Base-by-base conservation (phyloP, 2,888 invertebrate species). In the Tridacna crocea region DNA sequence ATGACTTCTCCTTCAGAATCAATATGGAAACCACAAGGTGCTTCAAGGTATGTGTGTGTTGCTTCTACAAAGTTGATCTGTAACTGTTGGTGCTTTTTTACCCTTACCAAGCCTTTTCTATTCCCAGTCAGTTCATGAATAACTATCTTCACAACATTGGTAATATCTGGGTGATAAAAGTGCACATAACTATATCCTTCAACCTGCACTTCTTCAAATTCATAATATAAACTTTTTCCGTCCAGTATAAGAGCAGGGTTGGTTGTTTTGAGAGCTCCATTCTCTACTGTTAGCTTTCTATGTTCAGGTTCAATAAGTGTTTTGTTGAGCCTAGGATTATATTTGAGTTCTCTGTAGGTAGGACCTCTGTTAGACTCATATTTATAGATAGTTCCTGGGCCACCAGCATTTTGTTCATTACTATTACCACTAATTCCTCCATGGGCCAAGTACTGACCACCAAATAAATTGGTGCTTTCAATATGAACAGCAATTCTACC, bases 101-200 rank as follows among this genome's bases (percentile, higher is more conserved):
- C 88, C n/a, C 90, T 66, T 0, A 92, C 82, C 80, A 90, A 79
- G 0, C 92, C 92, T 68, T 90, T 87, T 68, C 87, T 85, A 80
- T 92, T 90, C n/a, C 92, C 92, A 15, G 89, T 89, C 60, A 92
- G 85, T 73, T 92, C 91, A 75, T 90, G 87, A 51, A 91, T 89
- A 12, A 87, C 26, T 0, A 90, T 84, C 8, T 87, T 84, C 17
- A 91, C 89, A 68, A 87, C 86, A 19, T 78, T 61, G 8, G 81
- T 85, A n/a, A 66, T 79, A 12, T 19, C 51, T 12, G 91, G 90
- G 72, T 90, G 90, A 75, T 90, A 91, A 79, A 91, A 91, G 77
- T 91, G 91, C 0, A 91, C 90, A 80, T 91, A 91, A 22, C 87
- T 84, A 79, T 90, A 83, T 0, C 90, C 91, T 36, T 90, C 88